Base-by-base conservation (phyloP, 2,113 vertebrate genomes). In the Syngnathus scovelli region DNA sequence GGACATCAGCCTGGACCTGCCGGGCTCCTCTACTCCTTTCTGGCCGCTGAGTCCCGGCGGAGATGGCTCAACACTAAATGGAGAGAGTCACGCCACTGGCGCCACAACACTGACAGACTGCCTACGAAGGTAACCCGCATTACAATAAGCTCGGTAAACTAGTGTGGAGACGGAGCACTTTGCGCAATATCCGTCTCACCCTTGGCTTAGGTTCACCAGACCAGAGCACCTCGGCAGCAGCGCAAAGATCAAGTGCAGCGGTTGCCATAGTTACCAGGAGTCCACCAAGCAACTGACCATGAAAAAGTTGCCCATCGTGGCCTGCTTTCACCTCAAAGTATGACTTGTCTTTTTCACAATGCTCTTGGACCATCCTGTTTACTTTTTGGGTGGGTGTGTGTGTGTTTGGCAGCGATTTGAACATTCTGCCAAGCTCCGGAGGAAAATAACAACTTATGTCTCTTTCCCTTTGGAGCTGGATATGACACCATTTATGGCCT, bases 401-500 rank as follows among this genome's bases (percentile, higher is more conserved):
- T 43, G 10, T 41, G 27, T 41, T 10, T 12, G 41, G 7, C 78
- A 90, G 88, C 84, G 88, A 72, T 90, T 90, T 37, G 97, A 99
- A 85, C 97, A 99, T 89, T 99, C 97, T 1, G 97, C 97, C 74
- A 98, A 98, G 86, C 92, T 99, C 64, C 91, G 97, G 83, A 86
- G 95, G 79, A 99, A 99, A 93, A 99, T 99, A 88, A 98, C 95
- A 75, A 99, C 97, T 0, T 98, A 98, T 0, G 97, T 99, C 72
- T 99, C 97, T 3, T 99, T 99, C 69, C 97, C 97, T 0, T 78
- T 99, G 88, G 96, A 98, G 85, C 88, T 99, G 87, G 97, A 99
- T 88, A 99, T 99, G 97, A 98, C 96, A 0, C 97, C 96, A 18
- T 99, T 99, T 89, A 99, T 99, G 96, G 97, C 97, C 72, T 99